Conservation (phyloP, 2,888 invertebrate species). For the Gortyna flavago region DNA sequence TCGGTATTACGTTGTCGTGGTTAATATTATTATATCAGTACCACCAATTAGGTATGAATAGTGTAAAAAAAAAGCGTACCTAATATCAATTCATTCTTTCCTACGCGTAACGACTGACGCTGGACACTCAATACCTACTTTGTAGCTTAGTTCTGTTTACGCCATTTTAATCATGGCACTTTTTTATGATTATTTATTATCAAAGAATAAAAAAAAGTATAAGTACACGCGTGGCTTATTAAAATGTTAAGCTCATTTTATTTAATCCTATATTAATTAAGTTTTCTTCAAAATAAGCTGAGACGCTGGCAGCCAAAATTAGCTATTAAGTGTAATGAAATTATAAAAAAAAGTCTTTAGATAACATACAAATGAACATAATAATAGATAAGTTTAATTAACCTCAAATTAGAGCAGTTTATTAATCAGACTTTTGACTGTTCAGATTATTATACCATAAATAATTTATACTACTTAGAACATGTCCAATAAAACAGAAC, state of each 20-base stretch:
- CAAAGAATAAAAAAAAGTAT: too few relatives aligned
- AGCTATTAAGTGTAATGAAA: too few relatives aligned
- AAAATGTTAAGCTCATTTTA: too few relatives aligned
- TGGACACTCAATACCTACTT: background rate
- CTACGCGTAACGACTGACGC: background rate
- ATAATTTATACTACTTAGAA: conserved; percentile 4
- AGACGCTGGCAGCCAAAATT: too few relatives aligned
- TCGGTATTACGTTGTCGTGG: conserved; percentile 14
- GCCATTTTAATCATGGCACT: background rate
- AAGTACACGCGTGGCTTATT: too few relatives aligned
- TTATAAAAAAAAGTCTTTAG: too few relatives aligned
- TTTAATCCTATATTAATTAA: too few relatives aligned
- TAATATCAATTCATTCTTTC: background rate
- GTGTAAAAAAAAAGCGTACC: conserved; percentile 11
- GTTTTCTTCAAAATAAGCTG: too few relatives aligned
- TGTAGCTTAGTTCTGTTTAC: background rate
- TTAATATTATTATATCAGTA: conserved; percentile 27
- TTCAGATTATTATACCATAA: background rate
- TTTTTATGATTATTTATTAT: background rate
- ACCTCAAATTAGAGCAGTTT: too few relatives aligned
- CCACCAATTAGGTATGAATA: conserved; percentile 17
- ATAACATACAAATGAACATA: too few relatives aligned
- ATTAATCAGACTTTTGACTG: background rate
- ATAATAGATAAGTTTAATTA: too few relatives aligned
- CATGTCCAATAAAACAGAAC: background rate